Evolutionary conservation across 2,888 invertebrate species (phyloP), one percentile per base, ranked within the genome.

Genomic region (Apantesis nais): DNA sequence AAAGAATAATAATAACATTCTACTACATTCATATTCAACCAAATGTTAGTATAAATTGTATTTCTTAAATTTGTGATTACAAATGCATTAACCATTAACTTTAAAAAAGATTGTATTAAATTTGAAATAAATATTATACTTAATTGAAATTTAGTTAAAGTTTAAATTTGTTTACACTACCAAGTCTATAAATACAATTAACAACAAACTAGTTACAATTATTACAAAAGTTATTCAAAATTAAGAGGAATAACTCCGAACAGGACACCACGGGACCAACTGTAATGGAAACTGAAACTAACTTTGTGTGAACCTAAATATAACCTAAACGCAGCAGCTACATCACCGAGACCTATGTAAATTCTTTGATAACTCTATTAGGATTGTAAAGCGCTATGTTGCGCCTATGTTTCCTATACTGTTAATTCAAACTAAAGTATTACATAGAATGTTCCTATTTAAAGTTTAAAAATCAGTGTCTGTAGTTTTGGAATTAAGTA

Each of bases 281-380:
- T 83, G 68, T 83, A 84, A 83, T 85, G 80, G 73, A 78, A 83
- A 81, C 83, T 81, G 73, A 74, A 84, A 82, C 83, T 80, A 81
- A 85, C 78, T 85, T 81, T 68, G 67, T 44, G 65, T 72, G 67
- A 66, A 77, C 70, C 74, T 78, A 80, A 83, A 82, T 77, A 74
- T 79, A 77, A 79, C 74, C 72, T 82, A 80, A 82, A 79, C 75
- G 74, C 70, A 65, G 70, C 19, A 58, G 74, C 70, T 74, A 74
- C 68, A 77, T 71, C 71, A 72, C 52, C 58, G 72, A 76, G 70
- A 76, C 66, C 70, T 77, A 80, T 77, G 80, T 75, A 73, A 71
- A 80, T 77, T 74, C 74, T 80, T 79, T 77, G 71, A 73, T 70
- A 68, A 77, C 73, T 74, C 74, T 71, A 41, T 73, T 71, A 71